Evolutionary conservation across 2,113 vertebrate species (phyloP).

Genomic region (Murina feae): DNA sequence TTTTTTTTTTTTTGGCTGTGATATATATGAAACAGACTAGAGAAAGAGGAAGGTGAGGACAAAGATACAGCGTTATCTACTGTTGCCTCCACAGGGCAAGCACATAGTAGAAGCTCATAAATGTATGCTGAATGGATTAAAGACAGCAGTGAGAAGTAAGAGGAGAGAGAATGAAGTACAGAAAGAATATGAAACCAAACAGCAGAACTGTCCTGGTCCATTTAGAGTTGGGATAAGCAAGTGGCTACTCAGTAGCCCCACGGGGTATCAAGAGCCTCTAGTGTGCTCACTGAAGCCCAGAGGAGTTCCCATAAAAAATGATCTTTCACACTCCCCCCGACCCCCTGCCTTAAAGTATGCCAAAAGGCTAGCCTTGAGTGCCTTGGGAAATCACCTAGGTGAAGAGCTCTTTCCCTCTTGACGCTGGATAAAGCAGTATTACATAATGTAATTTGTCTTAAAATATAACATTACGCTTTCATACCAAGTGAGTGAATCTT

Average conservation of each 20-base stretch:
- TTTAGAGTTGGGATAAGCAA: background rate
- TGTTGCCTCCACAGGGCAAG: background rate
- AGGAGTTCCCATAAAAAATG: background rate
- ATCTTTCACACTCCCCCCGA: background rate
- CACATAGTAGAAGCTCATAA: background rate
- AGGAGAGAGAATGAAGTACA: background rate
- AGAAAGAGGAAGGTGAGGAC: background rate
- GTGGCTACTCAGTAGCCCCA: background rate
- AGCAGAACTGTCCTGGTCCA: background rate
- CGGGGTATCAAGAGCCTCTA: background rate
- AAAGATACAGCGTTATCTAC: background rate
- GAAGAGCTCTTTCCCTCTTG: background rate
- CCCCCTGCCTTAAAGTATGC: background rate
- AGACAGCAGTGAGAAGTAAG: background rate
- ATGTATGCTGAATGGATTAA: background rate
- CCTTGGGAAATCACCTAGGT: background rate
- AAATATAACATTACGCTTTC: constrained; percentile 1
- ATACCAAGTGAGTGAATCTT: constrained; percentile 15
- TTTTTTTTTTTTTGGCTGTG: background rate
- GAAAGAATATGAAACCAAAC: background rate
- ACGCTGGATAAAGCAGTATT: background rate
- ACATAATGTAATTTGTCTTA: background rate
- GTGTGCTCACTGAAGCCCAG: background rate
- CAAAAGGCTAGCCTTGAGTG: background rate
- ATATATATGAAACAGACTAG: background rate